A percentile compares a stretch with the other conserved stretches of the same genome.
Evolutionary conservation across 2,113 vertebrate species (phyloP).

Genomic region (Cololabis saira): DNA sequence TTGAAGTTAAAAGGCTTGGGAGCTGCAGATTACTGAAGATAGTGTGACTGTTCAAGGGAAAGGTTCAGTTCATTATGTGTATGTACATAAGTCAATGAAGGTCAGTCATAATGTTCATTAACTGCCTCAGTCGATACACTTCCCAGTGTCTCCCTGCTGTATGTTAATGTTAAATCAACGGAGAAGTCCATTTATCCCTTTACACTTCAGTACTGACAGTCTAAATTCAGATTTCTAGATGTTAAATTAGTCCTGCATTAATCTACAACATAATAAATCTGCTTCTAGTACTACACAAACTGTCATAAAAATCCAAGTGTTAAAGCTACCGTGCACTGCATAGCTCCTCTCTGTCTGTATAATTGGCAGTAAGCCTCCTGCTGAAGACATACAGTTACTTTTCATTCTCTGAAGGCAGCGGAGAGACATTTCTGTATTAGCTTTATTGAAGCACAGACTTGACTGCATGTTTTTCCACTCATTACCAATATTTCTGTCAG

Average conservation of each 20-base stretch:
- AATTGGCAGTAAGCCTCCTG: conserved; percentile 7
- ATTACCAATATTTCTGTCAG: conserved; percentile 25
- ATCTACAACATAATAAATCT: background rate
- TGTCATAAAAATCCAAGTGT: background rate
- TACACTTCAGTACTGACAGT: no score
- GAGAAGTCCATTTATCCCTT: no score
- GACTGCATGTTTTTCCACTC: conserved; percentile 34
- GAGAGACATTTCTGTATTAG: conserved; percentile 24
- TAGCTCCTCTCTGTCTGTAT: background rate
- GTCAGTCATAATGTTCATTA: no score
- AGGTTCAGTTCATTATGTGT: no score
- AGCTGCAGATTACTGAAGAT: no score
- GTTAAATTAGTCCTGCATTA: background rate
- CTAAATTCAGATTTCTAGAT: background rate
- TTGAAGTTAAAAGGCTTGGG: no score
- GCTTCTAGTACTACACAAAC: background rate
- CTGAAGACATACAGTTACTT: conserved; percentile 7
- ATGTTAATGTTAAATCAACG: no score
- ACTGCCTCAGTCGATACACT: no score
- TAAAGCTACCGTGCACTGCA: background rate
- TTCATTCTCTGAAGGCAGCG: conserved; percentile 19
- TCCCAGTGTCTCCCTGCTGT: no score
- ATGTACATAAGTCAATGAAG: no score
- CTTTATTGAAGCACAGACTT: conserved; percentile 26
- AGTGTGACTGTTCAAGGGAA: no score